phyloP scores from a whole-genome alignment of 2,113 vertebrate species.

The Capreolus pygargus region DNA sequence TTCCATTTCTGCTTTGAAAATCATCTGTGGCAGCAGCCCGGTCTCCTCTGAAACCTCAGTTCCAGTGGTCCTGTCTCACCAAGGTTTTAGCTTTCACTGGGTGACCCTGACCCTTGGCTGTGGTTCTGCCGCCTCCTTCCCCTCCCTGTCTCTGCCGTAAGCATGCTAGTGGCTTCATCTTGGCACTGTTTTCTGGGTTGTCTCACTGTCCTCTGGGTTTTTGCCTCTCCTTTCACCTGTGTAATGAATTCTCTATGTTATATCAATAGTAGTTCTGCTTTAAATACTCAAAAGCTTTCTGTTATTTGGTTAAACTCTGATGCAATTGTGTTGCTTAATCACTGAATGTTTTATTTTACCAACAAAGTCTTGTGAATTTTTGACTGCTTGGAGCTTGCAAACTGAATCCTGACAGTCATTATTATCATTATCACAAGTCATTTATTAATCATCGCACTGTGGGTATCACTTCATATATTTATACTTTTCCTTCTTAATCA shows the following conservation, averaged over 20 bases:
- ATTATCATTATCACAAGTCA: constrained; percentile 36
- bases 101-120: neutral
- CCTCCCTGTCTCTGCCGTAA: neutral
- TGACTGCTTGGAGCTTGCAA: neutral
- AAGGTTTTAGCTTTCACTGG: neutral
- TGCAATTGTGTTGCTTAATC: neutral
- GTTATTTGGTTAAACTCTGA: constrained; percentile 17
- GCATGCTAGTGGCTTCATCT: neutral
- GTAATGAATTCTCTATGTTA: neutral
- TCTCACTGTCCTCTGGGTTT: neutral
- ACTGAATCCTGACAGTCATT: neutral
- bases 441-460: constrained; percentile 12
- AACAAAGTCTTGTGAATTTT: constrained; percentile 29
- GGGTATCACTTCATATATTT: neutral
- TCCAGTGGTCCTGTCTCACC: neutral
- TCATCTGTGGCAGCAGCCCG: neutral
- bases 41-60: neutral
- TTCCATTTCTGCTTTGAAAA: neutral
- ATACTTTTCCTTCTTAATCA: constrained; percentile 16
- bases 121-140: neutral
- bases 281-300: neutral
- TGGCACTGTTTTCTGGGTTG: neutral
- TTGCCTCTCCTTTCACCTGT: neutral
- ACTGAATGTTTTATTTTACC: constrained; percentile 19
- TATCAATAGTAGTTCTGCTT: neutral